Conservation (phyloP, 2,888 invertebrate genomes). For the Nemapogon koenigi region DNA sequence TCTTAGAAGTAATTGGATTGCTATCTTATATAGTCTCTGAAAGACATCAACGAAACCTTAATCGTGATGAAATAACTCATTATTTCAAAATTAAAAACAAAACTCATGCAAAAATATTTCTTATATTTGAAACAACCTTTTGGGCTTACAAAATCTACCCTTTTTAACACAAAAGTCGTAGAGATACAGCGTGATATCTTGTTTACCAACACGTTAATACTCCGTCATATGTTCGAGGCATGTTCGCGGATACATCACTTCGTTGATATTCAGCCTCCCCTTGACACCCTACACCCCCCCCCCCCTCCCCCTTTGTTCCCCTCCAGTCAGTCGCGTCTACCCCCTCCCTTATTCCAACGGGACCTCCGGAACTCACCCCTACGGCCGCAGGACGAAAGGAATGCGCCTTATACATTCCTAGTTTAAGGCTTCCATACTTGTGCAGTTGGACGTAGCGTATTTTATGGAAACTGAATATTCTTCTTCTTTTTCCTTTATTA, state of each 20-base stretch:
- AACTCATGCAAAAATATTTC: no score
- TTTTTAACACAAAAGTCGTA: neutral
- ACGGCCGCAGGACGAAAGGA: slow-evolving; percentile 4
- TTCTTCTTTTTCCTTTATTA: no score
- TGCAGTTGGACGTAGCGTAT: no score
- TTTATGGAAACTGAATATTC: no score
- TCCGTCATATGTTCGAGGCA: slow-evolving; percentile 50
- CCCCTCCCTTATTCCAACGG: slow-evolving; percentile 1
- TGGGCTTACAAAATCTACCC: no score
- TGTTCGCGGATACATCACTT: slow-evolving; percentile 40
- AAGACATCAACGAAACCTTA: no score
- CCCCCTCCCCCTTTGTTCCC: slow-evolving; percentile 16
- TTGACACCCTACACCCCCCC: slow-evolving; percentile 19
- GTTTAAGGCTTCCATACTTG: neutral
- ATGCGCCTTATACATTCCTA: slow-evolving; percentile 4
- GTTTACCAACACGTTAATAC: slow-evolving; percentile 55
- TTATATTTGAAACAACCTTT: no score
- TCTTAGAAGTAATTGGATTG: no score
- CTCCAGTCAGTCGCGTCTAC: neutral
- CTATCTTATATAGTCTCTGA: no score
- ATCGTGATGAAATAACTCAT: no score
- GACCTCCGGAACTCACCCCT: slow-evolving; percentile 4
- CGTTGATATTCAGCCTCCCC: slow-evolving; percentile 51
- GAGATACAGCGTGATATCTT: slow-evolving; percentile 24
- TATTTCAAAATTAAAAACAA: no score